A percentile compares a stretch with the other conserved stretches of the same genome.
phyloP scores from a whole-genome alignment of 2,888 invertebrate genomes.

The Nebria salina region DNA sequence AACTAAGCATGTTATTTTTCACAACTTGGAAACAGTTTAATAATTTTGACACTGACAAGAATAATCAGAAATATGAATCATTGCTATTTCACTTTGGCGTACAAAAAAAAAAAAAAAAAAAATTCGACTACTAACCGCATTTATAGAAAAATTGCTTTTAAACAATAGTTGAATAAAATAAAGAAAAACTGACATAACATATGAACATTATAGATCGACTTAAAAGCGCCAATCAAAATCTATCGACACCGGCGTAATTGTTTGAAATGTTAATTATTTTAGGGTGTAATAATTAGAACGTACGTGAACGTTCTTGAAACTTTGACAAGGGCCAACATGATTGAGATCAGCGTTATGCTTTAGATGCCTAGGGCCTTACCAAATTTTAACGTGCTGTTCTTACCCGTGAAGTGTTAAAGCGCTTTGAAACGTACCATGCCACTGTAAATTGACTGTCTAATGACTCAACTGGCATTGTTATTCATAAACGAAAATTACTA shows the following conservation, averaged over 20 bases:
- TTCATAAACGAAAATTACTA: not conserved
- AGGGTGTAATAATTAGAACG: not conserved
- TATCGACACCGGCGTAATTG: too few species aligned
- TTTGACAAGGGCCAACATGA: not conserved
- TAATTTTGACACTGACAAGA: not conserved
- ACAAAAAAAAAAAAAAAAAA: too few species aligned
- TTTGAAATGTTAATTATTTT: not conserved
- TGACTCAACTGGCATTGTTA: not conserved
- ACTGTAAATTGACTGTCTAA: not conserved
- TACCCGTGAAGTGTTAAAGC: not conserved
- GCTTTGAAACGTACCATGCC: not conserved
- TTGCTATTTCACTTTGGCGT: too few species aligned
- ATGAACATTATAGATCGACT: too few species aligned
- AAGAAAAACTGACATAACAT: too few species aligned
- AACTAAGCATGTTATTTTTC: not conserved
- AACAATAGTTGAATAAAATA: too few species aligned
- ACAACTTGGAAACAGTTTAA: not conserved
- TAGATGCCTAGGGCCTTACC: not conserved
- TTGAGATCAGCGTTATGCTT: not conserved
- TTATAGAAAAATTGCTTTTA: too few species aligned
- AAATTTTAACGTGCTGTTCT: not conserved
- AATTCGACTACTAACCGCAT: too few species aligned
- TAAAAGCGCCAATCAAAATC: too few species aligned
- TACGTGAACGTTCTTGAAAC: not conserved
- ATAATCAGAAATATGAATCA: not conserved